Base-by-base conservation (phyloP, 2,113 vertebrate genomes). In the Nymphicus hollandicus region DNA sequence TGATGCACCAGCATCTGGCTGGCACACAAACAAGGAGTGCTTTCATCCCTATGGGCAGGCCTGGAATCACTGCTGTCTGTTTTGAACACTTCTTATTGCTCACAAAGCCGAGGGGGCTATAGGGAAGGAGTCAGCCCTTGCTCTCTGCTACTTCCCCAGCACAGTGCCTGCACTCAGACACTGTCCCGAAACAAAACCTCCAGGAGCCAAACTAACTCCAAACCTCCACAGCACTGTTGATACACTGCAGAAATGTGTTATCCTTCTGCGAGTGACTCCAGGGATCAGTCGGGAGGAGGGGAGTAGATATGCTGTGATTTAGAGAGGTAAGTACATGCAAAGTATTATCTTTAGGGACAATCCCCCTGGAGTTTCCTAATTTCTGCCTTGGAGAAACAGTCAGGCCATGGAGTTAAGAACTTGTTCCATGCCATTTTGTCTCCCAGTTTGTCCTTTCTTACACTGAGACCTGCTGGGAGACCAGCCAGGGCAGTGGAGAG, bases 181-280 rank as follows among this genome's bases (percentile, higher is more conserved):
- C 18, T 77, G 88, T 92, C 60, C 91, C 2, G 1, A 14, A 5
- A 92, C 76, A 81, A 63, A 66, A 19, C 5, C 14, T 18, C 35
- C 37, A 28, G 1, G 12, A 37, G 39, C 76, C 69, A 69, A 74
- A 47, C 14, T 2, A 16, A 50, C 64, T 4, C 22, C 63, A n/a
- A 4, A 41, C 29, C 69, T 31, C 25, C 61, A 13, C 74, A 69
- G 47, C 28, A 29, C 35, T n/a, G 49, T 55, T 7, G 7, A 58
- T 2, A n/a, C 2, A 0, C 76, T 7, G 77, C 68, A 82, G 43
- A 35, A 47, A 52, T 1, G 4, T 0, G 0, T 11, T 0, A 11
- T 1, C 50, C 52, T 29, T 7, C 20, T 16, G 49, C 1, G 0
- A 43, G 86, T 0, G 29, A 13, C 43, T 9, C 44, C 43, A 6